A percentile compares a stretch with the other conserved stretches of the same genome.
phyloP scores from a whole-genome alignment of 2,113 vertebrate species.

The Spea multiplicata region DNA sequence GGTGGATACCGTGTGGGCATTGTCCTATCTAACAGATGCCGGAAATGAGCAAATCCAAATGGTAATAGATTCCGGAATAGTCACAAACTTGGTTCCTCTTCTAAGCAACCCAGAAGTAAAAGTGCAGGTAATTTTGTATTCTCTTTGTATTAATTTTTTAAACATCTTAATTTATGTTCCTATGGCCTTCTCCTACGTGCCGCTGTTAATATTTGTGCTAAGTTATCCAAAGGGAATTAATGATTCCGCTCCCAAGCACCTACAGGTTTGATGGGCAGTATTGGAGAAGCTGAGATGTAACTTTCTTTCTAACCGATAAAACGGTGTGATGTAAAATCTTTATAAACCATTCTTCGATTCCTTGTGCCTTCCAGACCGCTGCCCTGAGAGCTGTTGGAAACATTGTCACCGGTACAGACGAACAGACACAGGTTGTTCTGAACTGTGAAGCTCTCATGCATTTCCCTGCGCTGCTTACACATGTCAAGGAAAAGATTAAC shows the following conservation, averaged over 20 bases:
- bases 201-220: too few species aligned
- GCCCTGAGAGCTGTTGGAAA: conserved; percentile 95
- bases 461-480: conserved; percentile 93
- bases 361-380: conserved; percentile 76
- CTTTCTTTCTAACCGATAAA: too few species aligned
- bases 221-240: too few species aligned
- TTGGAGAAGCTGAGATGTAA: too few species aligned
- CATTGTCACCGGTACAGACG: conserved; percentile 97
- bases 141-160: conserved; percentile 48
- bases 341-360: too few species aligned
- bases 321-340: too few species aligned
- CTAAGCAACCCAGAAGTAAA: conserved; percentile 98
- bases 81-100: conserved; percentile 93
- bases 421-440: conserved; percentile 96
- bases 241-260: too few species aligned
- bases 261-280: too few species aligned
- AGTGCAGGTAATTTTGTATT: conserved; percentile 83
- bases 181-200: too few species aligned
- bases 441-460: conserved; percentile 96
- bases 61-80: conserved; percentile 97
- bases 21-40: conserved; percentile 96
- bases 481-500: conserved; percentile 99
- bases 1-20: conserved; percentile 98
- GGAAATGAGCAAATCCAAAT: conserved; percentile 99
- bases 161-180: not conserved